A percentile compares a stretch with the other conserved stretches of the same genome.
phyloP scores from a whole-genome alignment of 2,888 invertebrate species.

The Lampropteryx suffumata region DNA sequence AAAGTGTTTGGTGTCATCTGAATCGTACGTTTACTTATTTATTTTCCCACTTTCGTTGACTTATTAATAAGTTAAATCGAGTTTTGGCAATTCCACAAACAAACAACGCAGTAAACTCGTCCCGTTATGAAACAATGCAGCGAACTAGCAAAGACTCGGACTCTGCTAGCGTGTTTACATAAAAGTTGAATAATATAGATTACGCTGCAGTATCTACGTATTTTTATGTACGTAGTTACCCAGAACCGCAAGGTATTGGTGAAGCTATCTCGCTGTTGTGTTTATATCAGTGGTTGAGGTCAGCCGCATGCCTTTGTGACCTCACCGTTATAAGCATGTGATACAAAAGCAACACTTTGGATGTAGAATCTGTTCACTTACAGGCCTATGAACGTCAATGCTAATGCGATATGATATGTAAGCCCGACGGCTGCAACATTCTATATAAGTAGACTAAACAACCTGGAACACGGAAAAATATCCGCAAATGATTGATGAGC shows the following conservation, averaged over 20 bases:
- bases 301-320: constrained; percentile 38
- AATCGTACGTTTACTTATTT: constrained; percentile 21
- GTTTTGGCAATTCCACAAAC: constrained; percentile 20
- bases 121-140: constrained; percentile 21
- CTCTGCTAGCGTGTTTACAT: constrained; percentile 18
- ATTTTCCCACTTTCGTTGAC: constrained; percentile 11
- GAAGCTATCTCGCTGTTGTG: constrained; percentile 38
- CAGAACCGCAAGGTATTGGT: constrained; percentile 42
- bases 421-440: constrained; percentile 70
- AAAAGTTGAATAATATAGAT: constrained; percentile 27
- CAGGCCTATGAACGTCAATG: constrained; percentile 45
- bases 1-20: constrained; percentile 15
- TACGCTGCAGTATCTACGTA: constrained; percentile 19
- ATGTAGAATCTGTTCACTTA: constrained; percentile 26
- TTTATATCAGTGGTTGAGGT: constrained; percentile 36
- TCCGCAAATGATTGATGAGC: constrained; percentile 81
- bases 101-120: constrained; percentile 18
- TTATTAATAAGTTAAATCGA: constrained; percentile 20
- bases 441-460: constrained; percentile 77
- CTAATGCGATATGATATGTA: constrained; percentile 70
- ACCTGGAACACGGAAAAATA: constrained; percentile 81
- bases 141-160: constrained; percentile 3
- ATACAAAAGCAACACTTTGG: constrained; percentile 21
- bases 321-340: constrained; percentile 27
- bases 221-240: constrained; percentile 22